Evolutionary conservation across 2,113 vertebrate species (phyloP).

Genomic region (Hemichromis elongatus): DNA sequence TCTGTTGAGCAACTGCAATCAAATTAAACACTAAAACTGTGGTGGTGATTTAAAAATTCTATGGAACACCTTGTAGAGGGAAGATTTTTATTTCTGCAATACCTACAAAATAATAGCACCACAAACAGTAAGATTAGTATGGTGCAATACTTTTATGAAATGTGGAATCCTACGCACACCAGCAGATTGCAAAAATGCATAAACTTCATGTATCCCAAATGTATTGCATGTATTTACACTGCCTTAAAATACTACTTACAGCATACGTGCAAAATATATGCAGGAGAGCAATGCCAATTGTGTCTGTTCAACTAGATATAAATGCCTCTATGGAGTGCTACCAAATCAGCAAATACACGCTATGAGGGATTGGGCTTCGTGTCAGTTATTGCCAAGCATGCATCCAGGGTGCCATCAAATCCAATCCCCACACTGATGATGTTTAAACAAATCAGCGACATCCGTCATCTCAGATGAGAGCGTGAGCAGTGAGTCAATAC

Average conservation of each 20-base stretch:
- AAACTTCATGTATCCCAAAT: not conserved
- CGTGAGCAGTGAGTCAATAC: slow-evolving; percentile 19
- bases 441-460: slow-evolving; percentile 44
- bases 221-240: not conserved
- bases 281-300: not conserved
- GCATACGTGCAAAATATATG: not conserved
- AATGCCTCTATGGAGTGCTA: slow-evolving; percentile 7
- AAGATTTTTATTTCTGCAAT: not conserved
- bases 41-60: not conserved
- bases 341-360: slow-evolving; percentile 34
- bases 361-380: slow-evolving; percentile 31
- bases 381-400: slow-evolving; percentile 45
- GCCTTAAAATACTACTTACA: not conserved
- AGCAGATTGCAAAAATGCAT: not conserved
- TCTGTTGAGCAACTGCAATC: not conserved
- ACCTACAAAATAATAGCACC: not conserved
- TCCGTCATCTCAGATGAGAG: slow-evolving; percentile 40
- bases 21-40: not conserved
- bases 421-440: slow-evolving; percentile 31
- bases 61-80: not conserved
- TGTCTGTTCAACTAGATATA: not conserved
- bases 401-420: slow-evolving; percentile 55
- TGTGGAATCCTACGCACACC: not conserved
- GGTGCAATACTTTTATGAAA: not conserved
- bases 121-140: not conserved